Conservation (phyloP, 2,113 vertebrate species). For the Lasiurus borealis region DNA sequence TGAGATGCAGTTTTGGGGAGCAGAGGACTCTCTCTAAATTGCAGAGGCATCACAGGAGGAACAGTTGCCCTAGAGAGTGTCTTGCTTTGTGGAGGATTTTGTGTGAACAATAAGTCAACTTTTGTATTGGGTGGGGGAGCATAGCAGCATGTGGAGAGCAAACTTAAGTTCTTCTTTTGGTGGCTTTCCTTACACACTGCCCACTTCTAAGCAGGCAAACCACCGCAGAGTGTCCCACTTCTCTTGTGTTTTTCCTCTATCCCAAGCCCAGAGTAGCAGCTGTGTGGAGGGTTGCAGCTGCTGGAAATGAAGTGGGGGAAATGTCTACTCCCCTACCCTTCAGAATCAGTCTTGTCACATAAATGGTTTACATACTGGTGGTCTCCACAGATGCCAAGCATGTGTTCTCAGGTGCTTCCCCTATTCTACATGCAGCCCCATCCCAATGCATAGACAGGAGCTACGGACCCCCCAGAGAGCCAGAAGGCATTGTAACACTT, state of each 20-base stretch:
- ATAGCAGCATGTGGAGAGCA: not conserved
- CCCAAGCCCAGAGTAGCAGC: not conserved
- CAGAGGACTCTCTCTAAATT: not conserved
- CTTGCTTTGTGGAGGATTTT: not conserved
- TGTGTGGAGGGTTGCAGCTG: not conserved
- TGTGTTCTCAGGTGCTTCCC: constrained; percentile 39
- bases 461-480: not conserved
- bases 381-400: constrained; percentile 16
- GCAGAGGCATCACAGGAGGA: not conserved
- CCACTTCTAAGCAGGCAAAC: not conserved
- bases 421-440: not conserved
- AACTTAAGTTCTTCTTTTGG: not conserved
- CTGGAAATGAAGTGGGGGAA: not conserved
- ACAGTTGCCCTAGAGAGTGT: not conserved
- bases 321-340: constrained; percentile 30
- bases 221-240: not conserved
- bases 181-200: not conserved
- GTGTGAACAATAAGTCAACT: not conserved
- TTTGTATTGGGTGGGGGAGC: not conserved
- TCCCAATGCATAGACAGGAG: not conserved
- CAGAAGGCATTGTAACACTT: not conserved
- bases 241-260: not conserved
- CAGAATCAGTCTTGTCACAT: not conserved
- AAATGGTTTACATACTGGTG: constrained; percentile 10
- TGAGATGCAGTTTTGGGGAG: not conserved